Conservation (phyloP, 2,888 invertebrate species). For the Melieria omissa region DNA sequence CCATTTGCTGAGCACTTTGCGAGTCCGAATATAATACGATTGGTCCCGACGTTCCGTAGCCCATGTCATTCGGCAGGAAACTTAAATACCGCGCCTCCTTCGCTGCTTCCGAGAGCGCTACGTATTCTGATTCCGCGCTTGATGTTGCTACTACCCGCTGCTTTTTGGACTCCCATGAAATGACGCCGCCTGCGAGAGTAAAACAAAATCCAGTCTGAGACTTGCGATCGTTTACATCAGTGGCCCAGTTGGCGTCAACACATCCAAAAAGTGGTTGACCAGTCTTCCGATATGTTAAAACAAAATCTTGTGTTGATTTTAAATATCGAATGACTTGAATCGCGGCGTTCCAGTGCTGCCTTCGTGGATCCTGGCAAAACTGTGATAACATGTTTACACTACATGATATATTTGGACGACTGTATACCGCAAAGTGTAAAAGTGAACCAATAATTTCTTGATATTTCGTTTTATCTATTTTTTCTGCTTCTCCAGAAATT, state of each 20-base stretch:
- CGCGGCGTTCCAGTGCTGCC: slow-evolving; percentile 31
- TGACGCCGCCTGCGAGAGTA: slow-evolving; percentile 28
- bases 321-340: slow-evolving; percentile 4
- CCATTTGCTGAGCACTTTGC: no score
- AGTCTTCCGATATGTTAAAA: slow-evolving; percentile 18
- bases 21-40: no score
- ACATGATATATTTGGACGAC: slow-evolving; percentile 31
- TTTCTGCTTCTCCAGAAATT: slow-evolving; percentile 29
- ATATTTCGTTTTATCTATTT: slow-evolving; percentile 29
- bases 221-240: slow-evolving; percentile 40
- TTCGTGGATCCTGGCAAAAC: slow-evolving; percentile 31
- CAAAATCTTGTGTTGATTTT: slow-evolving; percentile 5
- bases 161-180: slow-evolving; percentile 30
- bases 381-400: slow-evolving; percentile 32
- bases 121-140: slow-evolving; percentile 39
- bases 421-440: slow-evolving; percentile 29
- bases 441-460: slow-evolving; percentile 35
- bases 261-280: slow-evolving; percentile 18
- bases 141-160: slow-evolving; percentile 37
- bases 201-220: slow-evolving; percentile 34
- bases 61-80: background rate
- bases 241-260: slow-evolving; percentile 31
- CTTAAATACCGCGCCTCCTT: slow-evolving; percentile 35
- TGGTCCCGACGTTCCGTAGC: no score
- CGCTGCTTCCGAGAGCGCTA: slow-evolving; percentile 30